Conservation (phyloP, 53 echinoderm and acorn worm genomes). For the Stichopus horrens region DNA sequence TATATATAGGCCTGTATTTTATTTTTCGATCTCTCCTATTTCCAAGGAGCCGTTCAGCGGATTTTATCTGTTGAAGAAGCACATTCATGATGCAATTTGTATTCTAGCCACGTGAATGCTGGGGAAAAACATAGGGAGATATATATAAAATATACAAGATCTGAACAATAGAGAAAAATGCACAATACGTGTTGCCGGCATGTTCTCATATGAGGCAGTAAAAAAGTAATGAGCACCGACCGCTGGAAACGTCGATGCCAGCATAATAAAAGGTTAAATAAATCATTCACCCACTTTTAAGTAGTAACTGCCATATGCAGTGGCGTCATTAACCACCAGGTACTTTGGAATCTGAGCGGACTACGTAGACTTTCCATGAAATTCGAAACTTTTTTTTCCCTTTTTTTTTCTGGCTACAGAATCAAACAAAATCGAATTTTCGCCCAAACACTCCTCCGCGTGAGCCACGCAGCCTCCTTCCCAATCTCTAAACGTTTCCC, state of each 20-base stretch:
- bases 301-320: background rate
- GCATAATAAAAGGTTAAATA: background rate
- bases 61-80: no score
- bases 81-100: no score
- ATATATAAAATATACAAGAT: background rate
- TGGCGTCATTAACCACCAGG: slow-evolving; percentile 1
- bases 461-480: background rate
- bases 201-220: background rate
- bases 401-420: background rate
- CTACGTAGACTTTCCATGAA: background rate
- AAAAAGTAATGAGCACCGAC: background rate
- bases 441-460: background rate
- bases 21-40: no score
- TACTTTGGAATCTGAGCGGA: slow-evolving; percentile 12
- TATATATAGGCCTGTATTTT: no score
- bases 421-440: slow-evolving; percentile 37
- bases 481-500: background rate
- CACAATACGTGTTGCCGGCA: slow-evolving; percentile 30
- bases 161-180: background rate
- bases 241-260: background rate
- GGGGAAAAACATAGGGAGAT: no score
- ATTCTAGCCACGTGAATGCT: no score
- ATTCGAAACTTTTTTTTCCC: slow-evolving; percentile 10
- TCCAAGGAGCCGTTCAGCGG: no score
- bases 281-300: slow-evolving; percentile 29